Percentiles rank a stretch among this genome's conserved stretches.
Evolutionary conservation across 2,113 vertebrate genomes (phyloP).

Genomic region (Mobula hypostoma): DNA sequence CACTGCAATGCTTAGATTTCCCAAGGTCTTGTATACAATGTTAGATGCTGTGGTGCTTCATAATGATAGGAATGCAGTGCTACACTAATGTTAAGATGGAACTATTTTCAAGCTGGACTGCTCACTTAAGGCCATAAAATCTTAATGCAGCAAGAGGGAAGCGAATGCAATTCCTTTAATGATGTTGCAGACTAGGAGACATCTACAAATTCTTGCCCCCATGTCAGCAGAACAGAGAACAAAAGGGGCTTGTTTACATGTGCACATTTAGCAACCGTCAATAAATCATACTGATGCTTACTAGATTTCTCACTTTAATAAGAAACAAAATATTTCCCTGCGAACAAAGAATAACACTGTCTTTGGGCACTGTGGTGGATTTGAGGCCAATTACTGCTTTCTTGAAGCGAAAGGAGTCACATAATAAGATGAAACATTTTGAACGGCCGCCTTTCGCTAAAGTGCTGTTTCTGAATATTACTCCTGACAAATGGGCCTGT

Average conservation of each 20-base stretch:
- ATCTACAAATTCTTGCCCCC: not conserved
- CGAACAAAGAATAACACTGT: not conserved
- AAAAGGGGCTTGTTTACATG: not conserved
- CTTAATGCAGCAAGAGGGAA: not conserved
- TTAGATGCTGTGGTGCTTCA: not conserved
- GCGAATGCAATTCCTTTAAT: not conserved
- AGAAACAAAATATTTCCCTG: not conserved
- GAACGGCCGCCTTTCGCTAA: not conserved
- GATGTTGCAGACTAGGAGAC: not conserved
- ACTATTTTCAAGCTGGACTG: not conserved
- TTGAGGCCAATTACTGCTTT: not conserved
- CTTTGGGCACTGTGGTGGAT: not conserved
- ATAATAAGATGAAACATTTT: not conserved
- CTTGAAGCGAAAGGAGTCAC: not conserved
- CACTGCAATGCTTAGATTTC: not conserved
- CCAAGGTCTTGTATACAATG: not conserved
- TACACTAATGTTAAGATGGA: not conserved
- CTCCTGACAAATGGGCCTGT: not conserved
- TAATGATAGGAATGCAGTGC: not conserved
- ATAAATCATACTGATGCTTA: not conserved
- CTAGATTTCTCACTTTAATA: not conserved
- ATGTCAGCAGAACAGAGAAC: not conserved
- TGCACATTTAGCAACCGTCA: not conserved
- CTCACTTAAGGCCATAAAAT: slow-evolving; percentile 5
- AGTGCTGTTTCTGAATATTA: not conserved